Percentiles rank a stretch among this genome's conserved stretches.
Conservation (phyloP, 2,113 vertebrate species). For the Oophaga pumilio region DNA sequence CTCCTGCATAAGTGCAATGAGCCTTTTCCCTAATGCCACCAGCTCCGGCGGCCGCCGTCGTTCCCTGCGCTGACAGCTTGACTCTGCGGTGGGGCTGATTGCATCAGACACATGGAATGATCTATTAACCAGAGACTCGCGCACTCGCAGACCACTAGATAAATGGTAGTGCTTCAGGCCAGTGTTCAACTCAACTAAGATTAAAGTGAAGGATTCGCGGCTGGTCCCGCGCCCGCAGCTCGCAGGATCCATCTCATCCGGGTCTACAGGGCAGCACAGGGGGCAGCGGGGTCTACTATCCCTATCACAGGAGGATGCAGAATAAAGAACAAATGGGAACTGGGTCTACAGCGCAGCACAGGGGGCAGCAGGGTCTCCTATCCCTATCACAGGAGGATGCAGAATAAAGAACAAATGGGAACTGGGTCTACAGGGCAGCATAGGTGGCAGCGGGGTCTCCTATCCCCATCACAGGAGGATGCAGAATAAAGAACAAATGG, state of each 20-base stretch:
- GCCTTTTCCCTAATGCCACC: background rate
- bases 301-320: background rate
- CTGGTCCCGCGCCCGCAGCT: slow-evolving; percentile 19
- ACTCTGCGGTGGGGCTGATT: slow-evolving; percentile 61
- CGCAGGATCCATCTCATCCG: slow-evolving; percentile 16
- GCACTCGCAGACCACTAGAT: slow-evolving; percentile 57
- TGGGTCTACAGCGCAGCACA: too few relatives aligned
- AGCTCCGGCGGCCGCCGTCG: background rate
- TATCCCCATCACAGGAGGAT: too few relatives aligned
- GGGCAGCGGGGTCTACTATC: background rate
- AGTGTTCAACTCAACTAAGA: slow-evolving; percentile 62
- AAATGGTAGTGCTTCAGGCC: slow-evolving; percentile 62
- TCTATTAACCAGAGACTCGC: slow-evolving; percentile 65
- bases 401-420: too few relatives aligned
- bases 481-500: too few relatives aligned
- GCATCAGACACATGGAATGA: slow-evolving; percentile 59
- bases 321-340: too few relatives aligned
- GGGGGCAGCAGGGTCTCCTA: too few relatives aligned
- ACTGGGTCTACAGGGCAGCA: too few relatives aligned
- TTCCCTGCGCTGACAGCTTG: slow-evolving; percentile 58
- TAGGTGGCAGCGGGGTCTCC: too few relatives aligned
- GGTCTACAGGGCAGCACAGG: background rate
- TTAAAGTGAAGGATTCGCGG: slow-evolving; percentile 66
- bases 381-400: too few relatives aligned
- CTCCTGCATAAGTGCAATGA: background rate